Base-by-base conservation (phyloP, 1,140 invertebrate species). In the Pinna nobilis region DNA sequence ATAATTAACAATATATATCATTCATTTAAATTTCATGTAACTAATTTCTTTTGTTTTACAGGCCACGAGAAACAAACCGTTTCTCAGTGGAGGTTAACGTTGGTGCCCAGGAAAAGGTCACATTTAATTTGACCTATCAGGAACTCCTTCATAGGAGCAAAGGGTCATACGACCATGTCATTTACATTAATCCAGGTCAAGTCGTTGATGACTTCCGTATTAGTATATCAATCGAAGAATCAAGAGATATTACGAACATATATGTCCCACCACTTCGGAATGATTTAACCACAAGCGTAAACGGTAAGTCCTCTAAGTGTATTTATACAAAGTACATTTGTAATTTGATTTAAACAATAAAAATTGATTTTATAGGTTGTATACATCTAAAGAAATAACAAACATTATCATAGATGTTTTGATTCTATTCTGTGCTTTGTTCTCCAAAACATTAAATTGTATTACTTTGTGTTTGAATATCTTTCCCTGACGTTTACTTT, bases 71-170 rank as follows among this genome's bases (percentile, higher is more conserved):
- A 30, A 74, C 80, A 9, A 82, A 85, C 51, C 65, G 55, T 25
- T 87, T 87, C 65, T 72, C 78, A 18, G 78, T 86, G 6, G 75
- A 78, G 2, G 79, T 86, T 0, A 86, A 83, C 66, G 76, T 86
- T 0, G 79, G 69, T 3, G 72, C 81, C 1, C 68, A 78, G 33
- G 72, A 69, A n/a, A 80, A 75, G 50, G 78, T 82, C 2, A 84
- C 71, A 15, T 85, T 85, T 44, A 81, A 77, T 13, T 60, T 85
- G 6, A 77, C 71, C 23, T 85, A 85, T 39, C 82, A 85, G 41
- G 81, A 85, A 55, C 50, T 84, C 7, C 41, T 85, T 33, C 60
- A 64, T 0, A 35, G 82, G 32, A 72, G 63, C 4, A 20, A 68
- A 20, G 81, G 79, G 1, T 32, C 65, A 20, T 85, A 85, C 57